Base-by-base conservation (phyloP, 1,140 invertebrate genomes). In the Papilio polytes region DNA sequence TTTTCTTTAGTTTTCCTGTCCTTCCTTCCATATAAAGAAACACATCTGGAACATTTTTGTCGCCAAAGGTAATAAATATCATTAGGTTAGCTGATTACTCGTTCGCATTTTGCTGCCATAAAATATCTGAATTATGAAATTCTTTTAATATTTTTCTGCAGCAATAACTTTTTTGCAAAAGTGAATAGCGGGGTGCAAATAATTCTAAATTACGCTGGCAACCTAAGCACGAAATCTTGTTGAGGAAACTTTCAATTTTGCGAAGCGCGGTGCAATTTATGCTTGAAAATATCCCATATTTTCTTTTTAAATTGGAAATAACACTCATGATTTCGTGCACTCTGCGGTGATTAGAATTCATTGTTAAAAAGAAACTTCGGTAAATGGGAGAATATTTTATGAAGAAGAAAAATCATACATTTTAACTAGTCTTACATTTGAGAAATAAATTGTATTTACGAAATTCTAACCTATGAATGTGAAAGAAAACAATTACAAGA, bases 151-250 rank as follows among this genome's bases (percentile, higher is more conserved):
- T 36, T 53, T 26, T 76, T 15, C n/a, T 48, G 2, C 20, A 53
- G 74, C 48, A 77, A 77, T 77, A 77, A 53, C 74, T 53, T 76
- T 48, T 76, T 48, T 77, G 46, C 46, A 18, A 77, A 77, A 53
- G 20, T 77, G 74, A 53, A 53, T 56, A 31, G 74, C 26, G 48
- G 48, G 48, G 74, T 48, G 74, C 74, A 53, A 77, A 77, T 77
- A 77, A 77, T 77, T 77, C 46, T 44, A 77, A 77, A 77, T 77
- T 53, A 53, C 26, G 74, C 48, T 77, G 41, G 74, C 48, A 77
- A 77, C 74, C 74, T 77, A 77, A 77, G 74, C 74, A 77, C 41
- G 74, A 77, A 77, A 77, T 77, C 74, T 77, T 77, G 48, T 77
- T 77, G 74, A 53, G 74, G 74, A 53, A 77, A 77, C 48, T 77